Percentiles rank a stretch among this genome's conserved stretches.
These are phyloP conservation scores for Lasioglossum leucozonium DNA, from an alignment of 2,888 invertebrate genomes.

Conservation along the genomic window DNA sequence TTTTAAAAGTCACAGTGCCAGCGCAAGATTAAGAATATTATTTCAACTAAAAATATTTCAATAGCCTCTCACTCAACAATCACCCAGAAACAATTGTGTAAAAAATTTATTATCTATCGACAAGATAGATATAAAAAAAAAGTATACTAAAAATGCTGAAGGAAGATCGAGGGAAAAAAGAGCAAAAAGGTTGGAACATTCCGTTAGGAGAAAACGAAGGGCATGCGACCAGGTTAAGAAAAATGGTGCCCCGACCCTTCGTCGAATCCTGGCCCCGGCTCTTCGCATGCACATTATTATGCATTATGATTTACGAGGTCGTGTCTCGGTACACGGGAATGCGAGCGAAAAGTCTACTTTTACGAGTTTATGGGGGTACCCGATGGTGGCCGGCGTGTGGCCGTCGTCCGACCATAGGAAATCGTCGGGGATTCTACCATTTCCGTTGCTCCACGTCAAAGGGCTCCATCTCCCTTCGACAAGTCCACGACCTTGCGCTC, in stretches of 20 bases:
- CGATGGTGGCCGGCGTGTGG: slow-evolving; percentile 82
- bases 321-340: slow-evolving; percentile 47
- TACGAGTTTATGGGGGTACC: slow-evolving; percentile 79
- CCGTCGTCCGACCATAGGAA: slow-evolving; percentile 81
- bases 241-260: slow-evolving; percentile 58
- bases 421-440: slow-evolving; percentile 66
- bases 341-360: slow-evolving; percentile 73
- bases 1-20: too few species aligned
- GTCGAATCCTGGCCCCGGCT: slow-evolving; percentile 50
- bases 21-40: too few species aligned
- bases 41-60: not conserved
- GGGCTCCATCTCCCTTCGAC: slow-evolving; percentile 8
- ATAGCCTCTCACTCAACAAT: not conserved
- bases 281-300: slow-evolving; percentile 49
- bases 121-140: not conserved
- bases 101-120: not conserved
- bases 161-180: not conserved
- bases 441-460: slow-evolving; percentile 27
- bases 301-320: slow-evolving; percentile 70
- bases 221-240: slow-evolving; percentile 16
- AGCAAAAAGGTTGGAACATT: slow-evolving; percentile 20
- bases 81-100: not conserved
- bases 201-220: slow-evolving; percentile 25
- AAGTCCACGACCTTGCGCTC: slow-evolving; percentile 32
- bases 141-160: not conserved